A percentile compares a stretch with the other conserved stretches of the same genome.
Evolutionary conservation across 2,888 invertebrate genomes (phyloP).

Genomic region (Drosophila hawaiiensis): DNA sequence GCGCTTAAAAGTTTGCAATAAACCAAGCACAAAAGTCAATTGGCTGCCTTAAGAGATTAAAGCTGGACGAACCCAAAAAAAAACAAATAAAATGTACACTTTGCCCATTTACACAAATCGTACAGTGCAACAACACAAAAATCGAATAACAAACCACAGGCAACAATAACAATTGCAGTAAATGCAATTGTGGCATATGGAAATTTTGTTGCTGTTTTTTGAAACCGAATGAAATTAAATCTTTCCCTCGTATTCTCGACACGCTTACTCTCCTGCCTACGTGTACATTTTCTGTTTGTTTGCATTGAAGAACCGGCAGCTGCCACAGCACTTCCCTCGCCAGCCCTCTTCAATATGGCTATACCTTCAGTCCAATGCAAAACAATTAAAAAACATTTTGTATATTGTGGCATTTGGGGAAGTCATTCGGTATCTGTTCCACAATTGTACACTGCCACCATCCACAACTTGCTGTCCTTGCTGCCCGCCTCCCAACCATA

Average conservation of each 20-base stretch:
- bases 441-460: not conserved
- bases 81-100: slow-evolving; percentile 19
- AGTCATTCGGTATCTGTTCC: slow-evolving; percentile 55
- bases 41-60: slow-evolving; percentile 66
- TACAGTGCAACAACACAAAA: slow-evolving; percentile 10
- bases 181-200: slow-evolving; percentile 71
- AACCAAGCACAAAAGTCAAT: slow-evolving; percentile 63
- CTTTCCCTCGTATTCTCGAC: slow-evolving; percentile 41
- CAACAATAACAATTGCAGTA: slow-evolving; percentile 41
- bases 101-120: slow-evolving; percentile 36
- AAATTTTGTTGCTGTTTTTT: slow-evolving; percentile 66
- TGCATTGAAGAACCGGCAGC: slow-evolving; percentile 19
- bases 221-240: slow-evolving; percentile 78
- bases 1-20: slow-evolving; percentile 69
- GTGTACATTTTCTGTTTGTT: slow-evolving; percentile 19
- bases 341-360: not conserved
- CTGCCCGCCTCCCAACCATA: slow-evolving; percentile 11
- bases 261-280: slow-evolving; percentile 12
- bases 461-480: slow-evolving; percentile 10
- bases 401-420: slow-evolving; percentile 64
- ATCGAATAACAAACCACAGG: slow-evolving; percentile 35
- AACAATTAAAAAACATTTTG: slow-evolving; percentile 78
- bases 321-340: slow-evolving; percentile 1
- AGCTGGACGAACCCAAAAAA: slow-evolving; percentile 24
- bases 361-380: slow-evolving; percentile 39